Base-by-base conservation (phyloP, 1,140 invertebrate genomes). In the Planococcus citri region DNA sequence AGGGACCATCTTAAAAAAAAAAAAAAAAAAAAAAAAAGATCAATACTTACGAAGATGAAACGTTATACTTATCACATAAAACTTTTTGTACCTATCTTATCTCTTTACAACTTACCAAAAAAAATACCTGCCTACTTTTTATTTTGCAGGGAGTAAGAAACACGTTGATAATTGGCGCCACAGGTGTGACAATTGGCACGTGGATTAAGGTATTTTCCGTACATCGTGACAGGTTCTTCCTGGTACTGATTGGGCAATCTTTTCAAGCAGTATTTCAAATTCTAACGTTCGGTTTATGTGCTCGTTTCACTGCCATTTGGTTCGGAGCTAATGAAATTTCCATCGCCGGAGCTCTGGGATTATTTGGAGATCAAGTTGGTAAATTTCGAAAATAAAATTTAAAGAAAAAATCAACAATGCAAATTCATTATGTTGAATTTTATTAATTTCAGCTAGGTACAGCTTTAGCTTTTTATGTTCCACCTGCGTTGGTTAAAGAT, bases 381-480 rank as follows among this genome's bases (percentile, higher is more conserved):
- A 37, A 37, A 37, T 37, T n/a, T n/a, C n/a, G n/a, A n/a, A n/a
- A n/a, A n/a, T n/a, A n/a, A n/a, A n/a, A n/a, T n/a, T n/a, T n/a
- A n/a, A n/a, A n/a, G n/a, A n/a, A n/a, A n/a, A n/a, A n/a, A n/a
- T n/a, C n/a, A n/a, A n/a, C n/a, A n/a, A n/a, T n/a, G n/a, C n/a
- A n/a, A n/a, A n/a, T n/a, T n/a, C n/a, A n/a, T n/a, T n/a, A n/a
- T n/a, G n/a, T n/a, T n/a, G n/a, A n/a, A n/a, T n/a, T n/a, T n/a
- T n/a, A n/a, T n/a, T n/a, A n/a, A n/a, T n/a, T n/a, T 20, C 75
- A 85, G 84, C 75, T 88, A 69, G 86, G 86, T 29, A 80, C 83
- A 27, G 86, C 86, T 12, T 71, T 86, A 9, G 86, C 86, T 3
- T 88, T 87, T 75, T 73, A 86, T 3, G 73, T 86, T 4, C 85